Conservation (phyloP, 2,797 vertebrate species). For the Tokudaia muenninki region DNA sequence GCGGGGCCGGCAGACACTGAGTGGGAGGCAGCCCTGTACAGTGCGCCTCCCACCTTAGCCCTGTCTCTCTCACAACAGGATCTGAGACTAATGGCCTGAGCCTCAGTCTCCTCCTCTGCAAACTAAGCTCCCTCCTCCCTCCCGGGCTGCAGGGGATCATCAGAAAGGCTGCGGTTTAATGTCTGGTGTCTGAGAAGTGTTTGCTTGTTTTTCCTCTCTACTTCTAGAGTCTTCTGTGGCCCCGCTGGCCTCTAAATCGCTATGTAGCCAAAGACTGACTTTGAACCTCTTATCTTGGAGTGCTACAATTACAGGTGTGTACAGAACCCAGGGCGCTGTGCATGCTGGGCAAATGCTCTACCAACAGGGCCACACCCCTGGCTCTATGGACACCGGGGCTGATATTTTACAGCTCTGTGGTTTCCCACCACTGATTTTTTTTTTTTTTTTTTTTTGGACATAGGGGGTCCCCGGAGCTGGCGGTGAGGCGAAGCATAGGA, state of each 20-base stretch:
- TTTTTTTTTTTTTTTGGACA: background rate
- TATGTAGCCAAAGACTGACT: background rate
- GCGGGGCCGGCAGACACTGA: background rate
- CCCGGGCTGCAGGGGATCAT: background rate
- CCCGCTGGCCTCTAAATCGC: background rate
- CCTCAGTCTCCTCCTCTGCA: background rate
- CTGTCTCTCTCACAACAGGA: background rate
- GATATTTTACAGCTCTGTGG: background rate
- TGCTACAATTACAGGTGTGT: background rate
- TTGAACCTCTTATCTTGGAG: background rate
- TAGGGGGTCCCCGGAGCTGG: background rate
- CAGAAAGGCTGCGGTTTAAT: background rate
- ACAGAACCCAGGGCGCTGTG: background rate
- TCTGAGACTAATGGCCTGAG: background rate
- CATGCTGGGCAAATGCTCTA: background rate
- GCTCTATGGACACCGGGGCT: background rate
- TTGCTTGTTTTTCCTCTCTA: background rate
- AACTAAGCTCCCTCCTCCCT: background rate
- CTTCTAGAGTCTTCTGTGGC: background rate
- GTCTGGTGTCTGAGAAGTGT: background rate
- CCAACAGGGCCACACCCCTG: background rate
- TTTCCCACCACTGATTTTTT: background rate
- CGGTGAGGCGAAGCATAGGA: fast-evolving
- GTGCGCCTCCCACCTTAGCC: background rate
- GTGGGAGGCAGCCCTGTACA: background rate